Percentiles rank a stretch among this genome's conserved stretches.
phyloP scores from a whole-genome alignment of 2,113 vertebrate genomes.

The Labeo rohita region DNA sequence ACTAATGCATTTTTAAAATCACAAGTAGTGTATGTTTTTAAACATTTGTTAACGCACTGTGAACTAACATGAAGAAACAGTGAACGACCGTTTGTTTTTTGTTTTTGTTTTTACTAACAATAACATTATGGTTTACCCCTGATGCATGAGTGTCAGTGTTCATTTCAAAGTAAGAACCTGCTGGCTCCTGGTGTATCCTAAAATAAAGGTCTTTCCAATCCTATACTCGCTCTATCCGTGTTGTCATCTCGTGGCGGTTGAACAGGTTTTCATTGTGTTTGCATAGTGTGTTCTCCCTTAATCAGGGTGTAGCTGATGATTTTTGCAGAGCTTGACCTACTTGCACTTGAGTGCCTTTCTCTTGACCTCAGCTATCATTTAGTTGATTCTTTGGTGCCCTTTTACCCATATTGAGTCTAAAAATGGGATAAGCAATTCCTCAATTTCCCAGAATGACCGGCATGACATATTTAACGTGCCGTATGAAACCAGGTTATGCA shows the following conservation, averaged over 20 bases:
- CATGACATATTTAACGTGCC: neutral
- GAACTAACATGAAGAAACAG: too few relatives aligned
- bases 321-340: slow-evolving; percentile 3
- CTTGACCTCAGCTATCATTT: slow-evolving; percentile 15
- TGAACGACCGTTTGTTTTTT: too few relatives aligned
- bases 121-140: neutral
- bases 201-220: neutral
- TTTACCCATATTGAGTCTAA: neutral
- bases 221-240: neutral
- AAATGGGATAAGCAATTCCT: neutral
- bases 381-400: neutral
- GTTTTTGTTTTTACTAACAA: too few relatives aligned
- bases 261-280: slow-evolving; percentile 38
- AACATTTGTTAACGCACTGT: too few relatives aligned
- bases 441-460: neutral
- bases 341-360: slow-evolving; percentile 9
- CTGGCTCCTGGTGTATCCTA: neutral
- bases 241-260: neutral
- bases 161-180: neutral
- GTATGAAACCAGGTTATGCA: slow-evolving; percentile 10
- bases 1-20: too few relatives aligned
- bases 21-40: too few relatives aligned
- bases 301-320: neutral
- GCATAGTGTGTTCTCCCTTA: neutral
- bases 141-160: neutral